A percentile compares a stretch with the other conserved stretches of the same genome.
Conservation (phyloP, 2,888 invertebrate genomes). For the Brachycybe producta region DNA sequence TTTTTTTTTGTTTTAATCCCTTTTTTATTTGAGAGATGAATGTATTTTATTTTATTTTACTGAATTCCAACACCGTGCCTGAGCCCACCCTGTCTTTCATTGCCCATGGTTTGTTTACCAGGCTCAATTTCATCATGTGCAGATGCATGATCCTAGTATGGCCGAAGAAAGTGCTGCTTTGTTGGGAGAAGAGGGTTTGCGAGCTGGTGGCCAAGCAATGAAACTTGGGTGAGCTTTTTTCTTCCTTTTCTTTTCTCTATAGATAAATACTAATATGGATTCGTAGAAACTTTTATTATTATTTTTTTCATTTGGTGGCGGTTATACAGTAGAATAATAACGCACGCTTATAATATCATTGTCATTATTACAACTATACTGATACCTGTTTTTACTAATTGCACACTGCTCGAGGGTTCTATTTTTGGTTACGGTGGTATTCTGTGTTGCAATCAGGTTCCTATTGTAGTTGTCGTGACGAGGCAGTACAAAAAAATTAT, state of each 20-base stretch:
- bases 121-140: conserved; percentile 35
- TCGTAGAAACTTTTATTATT: not conserved
- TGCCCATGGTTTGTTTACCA: conserved; percentile 25
- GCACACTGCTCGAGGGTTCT: no score
- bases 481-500: no score
- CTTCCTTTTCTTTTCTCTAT: not conserved
- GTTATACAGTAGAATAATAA: not conserved
- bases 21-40: not conserved
- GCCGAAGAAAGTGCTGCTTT: conserved; percentile 86
- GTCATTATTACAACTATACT: not conserved
- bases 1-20: not conserved
- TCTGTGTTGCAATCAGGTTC: no score
- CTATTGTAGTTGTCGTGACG: no score
- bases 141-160: conserved; percentile 93
- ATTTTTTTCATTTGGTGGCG: not conserved
- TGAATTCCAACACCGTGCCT: conserved; percentile 6
- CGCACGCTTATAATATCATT: not conserved
- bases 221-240: conserved; percentile 65
- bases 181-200: conserved; percentile 88
- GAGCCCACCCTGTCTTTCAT: conserved; percentile 5
- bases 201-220: conserved; percentile 90
- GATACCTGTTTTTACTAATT: no score
- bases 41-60: not conserved
- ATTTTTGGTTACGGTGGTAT: no score
- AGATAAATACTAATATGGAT: not conserved